Conservation (phyloP, 2,797 vertebrate genomes). For the Enteromius unitaeniatus region DNA sequence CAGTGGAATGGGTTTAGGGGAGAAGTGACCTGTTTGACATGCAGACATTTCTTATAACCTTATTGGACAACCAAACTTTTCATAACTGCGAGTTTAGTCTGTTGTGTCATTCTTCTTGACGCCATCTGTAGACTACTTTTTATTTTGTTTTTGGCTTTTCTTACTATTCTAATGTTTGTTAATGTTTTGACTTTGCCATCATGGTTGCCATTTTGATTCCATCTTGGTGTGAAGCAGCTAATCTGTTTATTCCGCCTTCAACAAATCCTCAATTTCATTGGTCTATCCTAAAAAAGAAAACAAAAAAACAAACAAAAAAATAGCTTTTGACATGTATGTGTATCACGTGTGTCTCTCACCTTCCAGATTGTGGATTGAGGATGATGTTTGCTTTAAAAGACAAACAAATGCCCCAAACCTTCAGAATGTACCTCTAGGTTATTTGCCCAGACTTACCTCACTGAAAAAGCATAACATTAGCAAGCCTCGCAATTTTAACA, state of each 20-base stretch:
- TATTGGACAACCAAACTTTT: constrained; percentile 33
- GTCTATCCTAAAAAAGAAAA: neutral
- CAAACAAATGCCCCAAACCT: constrained; percentile 8
- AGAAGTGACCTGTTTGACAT: constrained; percentile 81
- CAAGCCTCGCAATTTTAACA: neutral
- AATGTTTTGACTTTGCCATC: constrained; percentile 36
- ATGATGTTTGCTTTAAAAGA: constrained; percentile 20
- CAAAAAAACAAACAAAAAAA: neutral
- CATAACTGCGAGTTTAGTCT: constrained; percentile 42
- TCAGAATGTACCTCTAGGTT: constrained; percentile 21
- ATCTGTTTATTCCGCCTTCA: constrained; percentile 24
- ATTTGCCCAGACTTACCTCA: constrained; percentile 5
- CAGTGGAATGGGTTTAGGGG: constrained; percentile 90
- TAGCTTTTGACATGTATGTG: constrained; percentile 4
- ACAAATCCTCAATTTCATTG: constrained; percentile 7
- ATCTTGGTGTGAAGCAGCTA: constrained; percentile 42
- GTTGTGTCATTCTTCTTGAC: constrained; percentile 33
- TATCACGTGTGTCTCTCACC: neutral
- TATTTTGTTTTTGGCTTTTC: constrained; percentile 33
- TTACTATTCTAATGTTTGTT: constrained; percentile 37
- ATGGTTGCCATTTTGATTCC: constrained; percentile 43
- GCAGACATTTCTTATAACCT: constrained; percentile 5
- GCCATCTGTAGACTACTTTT: constrained; percentile 50
- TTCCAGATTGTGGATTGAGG: constrained; percentile 26
- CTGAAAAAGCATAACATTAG: neutral